Conservation (phyloP, 2,797 vertebrate species). For the Gobionotothen gibberifrons region DNA sequence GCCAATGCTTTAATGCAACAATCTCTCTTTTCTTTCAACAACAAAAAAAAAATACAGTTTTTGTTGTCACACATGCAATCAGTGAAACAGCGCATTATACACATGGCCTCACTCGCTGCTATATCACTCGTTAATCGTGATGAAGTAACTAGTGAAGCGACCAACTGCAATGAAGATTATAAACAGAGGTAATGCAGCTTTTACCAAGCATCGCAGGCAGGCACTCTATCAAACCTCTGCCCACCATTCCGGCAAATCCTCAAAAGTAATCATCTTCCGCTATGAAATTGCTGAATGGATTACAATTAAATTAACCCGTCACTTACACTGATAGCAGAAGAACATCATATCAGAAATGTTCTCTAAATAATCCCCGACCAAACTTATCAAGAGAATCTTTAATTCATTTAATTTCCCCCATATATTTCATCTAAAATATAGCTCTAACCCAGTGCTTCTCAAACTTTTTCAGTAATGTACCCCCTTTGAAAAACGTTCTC, state of each 20-base stretch:
- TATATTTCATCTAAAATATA: background rate
- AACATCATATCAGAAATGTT: background rate
- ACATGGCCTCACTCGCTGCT: too few relatives aligned
- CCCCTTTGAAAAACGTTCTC: too few relatives aligned
- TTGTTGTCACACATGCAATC: too few relatives aligned
- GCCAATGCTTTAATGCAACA: background rate
- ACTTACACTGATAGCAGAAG: background rate
- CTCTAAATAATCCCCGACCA: background rate
- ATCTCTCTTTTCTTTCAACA: background rate
- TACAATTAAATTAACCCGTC: constrained; percentile 1
- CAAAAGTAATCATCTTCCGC: background rate
- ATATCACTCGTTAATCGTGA: background rate
- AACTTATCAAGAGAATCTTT: background rate
- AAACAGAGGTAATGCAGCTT: background rate
- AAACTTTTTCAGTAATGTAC: too few relatives aligned
- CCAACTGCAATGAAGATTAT: background rate
- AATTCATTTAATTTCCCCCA: background rate
- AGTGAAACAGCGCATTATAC: too few relatives aligned
- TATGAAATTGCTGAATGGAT: background rate
- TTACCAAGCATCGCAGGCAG: background rate
- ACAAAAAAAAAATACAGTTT: too few relatives aligned
- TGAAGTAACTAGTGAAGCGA: background rate
- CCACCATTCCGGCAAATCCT: background rate
- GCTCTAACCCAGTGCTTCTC: too few relatives aligned
- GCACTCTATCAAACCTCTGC: background rate